Base-by-base conservation (phyloP, 2,113 vertebrate genomes). In the Vanacampus margaritifer region DNA sequence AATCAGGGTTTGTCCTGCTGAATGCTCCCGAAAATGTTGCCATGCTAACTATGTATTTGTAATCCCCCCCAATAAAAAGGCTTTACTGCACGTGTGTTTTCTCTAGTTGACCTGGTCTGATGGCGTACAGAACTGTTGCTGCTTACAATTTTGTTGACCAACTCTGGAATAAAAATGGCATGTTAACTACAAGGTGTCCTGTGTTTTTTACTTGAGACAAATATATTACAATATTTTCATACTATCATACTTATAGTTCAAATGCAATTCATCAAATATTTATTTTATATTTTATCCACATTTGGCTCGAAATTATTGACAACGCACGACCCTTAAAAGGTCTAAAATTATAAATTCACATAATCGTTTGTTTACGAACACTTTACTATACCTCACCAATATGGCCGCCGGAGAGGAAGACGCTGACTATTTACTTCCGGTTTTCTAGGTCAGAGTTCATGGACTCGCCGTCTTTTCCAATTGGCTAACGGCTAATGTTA, bases 41-140 rank as follows among this genome's bases (percentile, higher is more conserved):
- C 89, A 64, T 67, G 82, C 90, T 88, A 88, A 81, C 81, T 88
- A 87, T 89, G 89, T 92, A 61, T 91, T 91, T 90, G 90, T 91
- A 88, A 86, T 4, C 82, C 83, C 78, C 82, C 75, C 24, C 11
- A 54, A 54, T 83, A 75, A 82, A 61, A 39, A 61, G 59, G 75
- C 84, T 81, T 80, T 76, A 80, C 84, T 88, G 83, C 82, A 83
- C 84, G 71, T 84, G 68, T 78, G 79, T 64, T 69, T 80, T 66
- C 67, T 73, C 54, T 75, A 67, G 45, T 72, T 37, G 74, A 77
- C 73, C 73, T 77, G 70, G 59, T 54, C 59, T 68, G 82, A 79
- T 83, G 86, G 79, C 88, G 86, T 89, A 89, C 74, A 82, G 75
- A 73, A 72, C 73, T 62, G 65, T n/a, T 78, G 12, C 56, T 79